Evolutionary conservation across 1,140 invertebrate genomes (phyloP).

Genomic region (Coenobita brevimanus): DNA sequence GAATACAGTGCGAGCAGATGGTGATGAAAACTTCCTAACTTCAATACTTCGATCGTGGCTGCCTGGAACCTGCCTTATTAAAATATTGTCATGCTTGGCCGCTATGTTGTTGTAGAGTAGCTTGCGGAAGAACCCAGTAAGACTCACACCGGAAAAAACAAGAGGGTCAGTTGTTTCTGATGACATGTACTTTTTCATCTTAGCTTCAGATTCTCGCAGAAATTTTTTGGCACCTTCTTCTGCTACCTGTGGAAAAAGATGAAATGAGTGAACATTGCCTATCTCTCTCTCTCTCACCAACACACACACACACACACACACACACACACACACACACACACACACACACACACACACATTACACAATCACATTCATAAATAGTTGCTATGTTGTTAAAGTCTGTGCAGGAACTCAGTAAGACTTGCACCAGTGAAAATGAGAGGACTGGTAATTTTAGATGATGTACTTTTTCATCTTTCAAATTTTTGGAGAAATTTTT

Average conservation of each 20-base stretch:
- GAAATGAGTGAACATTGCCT: too few relatives aligned
- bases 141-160: constrained; percentile 17
- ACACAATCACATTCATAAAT: too few relatives aligned
- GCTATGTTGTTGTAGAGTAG: constrained; percentile 58
- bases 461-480: too few relatives aligned
- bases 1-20: background rate
- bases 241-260: constrained; percentile 41
- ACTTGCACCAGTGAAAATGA: too few relatives aligned
- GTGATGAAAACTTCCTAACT: constrained; percentile 37
- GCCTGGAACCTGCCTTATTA: constrained; percentile 3
- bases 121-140: constrained; percentile 52
- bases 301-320: too few relatives aligned
- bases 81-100: constrained; percentile 38
- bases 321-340: too few relatives aligned
- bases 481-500: too few relatives aligned
- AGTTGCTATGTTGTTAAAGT: too few relatives aligned
- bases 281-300: too few relatives aligned
- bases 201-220: constrained; percentile 28
- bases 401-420: too few relatives aligned
- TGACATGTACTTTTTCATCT: constrained; percentile 44
- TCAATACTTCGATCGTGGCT: constrained; percentile 41
- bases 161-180: constrained; percentile 1
- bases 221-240: constrained; percentile 53
- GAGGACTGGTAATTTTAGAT: too few relatives aligned
- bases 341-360: too few relatives aligned